These are phyloP conservation scores for Macrotis lagotis DNA, from an alignment of 2,113 vertebrate species.

Conservation along the genomic window DNA sequence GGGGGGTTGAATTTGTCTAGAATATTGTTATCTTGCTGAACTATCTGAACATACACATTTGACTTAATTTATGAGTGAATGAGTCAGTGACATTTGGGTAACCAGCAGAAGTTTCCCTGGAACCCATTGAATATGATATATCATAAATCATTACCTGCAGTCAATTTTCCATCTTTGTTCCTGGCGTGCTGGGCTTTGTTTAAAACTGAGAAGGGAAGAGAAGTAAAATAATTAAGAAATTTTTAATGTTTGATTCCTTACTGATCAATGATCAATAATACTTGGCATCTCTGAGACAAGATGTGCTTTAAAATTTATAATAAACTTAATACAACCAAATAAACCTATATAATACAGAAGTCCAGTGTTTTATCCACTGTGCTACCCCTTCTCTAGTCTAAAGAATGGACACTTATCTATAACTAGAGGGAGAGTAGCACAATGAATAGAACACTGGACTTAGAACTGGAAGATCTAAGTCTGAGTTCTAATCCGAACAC, in stretches of 20 bases:
- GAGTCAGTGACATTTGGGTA: background rate
- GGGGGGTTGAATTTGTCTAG: background rate
- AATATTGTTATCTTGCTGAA: background rate
- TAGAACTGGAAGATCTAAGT: background rate
- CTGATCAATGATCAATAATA: background rate
- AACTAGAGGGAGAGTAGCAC: too few relatives aligned
- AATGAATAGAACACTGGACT: background rate
- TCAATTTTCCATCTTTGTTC: background rate
- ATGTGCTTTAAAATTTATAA: background rate
- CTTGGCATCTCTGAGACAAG: background rate
- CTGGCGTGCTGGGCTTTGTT: background rate
- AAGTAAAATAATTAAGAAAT: background rate
- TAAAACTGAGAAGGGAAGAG: background rate
- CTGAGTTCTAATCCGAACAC: background rate
- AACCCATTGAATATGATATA: background rate
- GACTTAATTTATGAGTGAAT: background rate
- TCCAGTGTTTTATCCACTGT: too few relatives aligned
- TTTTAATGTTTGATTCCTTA: background rate
- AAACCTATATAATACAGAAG: background rate
- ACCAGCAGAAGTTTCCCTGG: background rate
- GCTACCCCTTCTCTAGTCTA: too few relatives aligned
- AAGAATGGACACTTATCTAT: too few relatives aligned
- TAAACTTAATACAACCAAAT: background rate
- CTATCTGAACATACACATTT: background rate
- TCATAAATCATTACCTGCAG: background rate